These are phyloP conservation scores for Drosophila hamatofila DNA, from an alignment of 2,888 invertebrate species.

Conservation along the genomic window DNA sequence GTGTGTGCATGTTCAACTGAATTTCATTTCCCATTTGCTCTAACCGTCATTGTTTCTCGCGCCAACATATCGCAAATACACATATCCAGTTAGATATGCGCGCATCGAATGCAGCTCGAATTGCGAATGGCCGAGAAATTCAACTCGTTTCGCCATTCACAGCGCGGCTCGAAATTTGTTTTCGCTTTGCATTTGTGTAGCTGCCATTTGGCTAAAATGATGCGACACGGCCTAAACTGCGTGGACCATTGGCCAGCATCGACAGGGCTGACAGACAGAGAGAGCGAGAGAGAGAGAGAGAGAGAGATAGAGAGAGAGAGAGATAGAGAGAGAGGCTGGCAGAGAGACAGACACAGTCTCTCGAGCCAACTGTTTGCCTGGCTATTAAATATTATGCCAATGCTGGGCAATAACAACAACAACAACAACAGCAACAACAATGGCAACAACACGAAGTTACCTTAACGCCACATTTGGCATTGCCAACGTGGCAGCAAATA, in stretches of 20 bases:
- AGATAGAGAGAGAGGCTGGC: neutral
- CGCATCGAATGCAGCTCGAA: conserved; percentile 5
- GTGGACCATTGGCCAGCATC: conserved; percentile 27
- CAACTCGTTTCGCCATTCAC: conserved; percentile 17
- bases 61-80: conserved; percentile 31
- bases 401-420: conserved; percentile 38
- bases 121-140: conserved; percentile 24
- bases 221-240: conserved; percentile 63
- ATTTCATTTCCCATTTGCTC: conserved; percentile 69
- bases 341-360: neutral
- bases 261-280: neutral
- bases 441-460: conserved; percentile 25
- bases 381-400: conserved; percentile 71
- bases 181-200: conserved; percentile 36
- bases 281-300: neutral
- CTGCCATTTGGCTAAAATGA: conserved; percentile 61
- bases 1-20: conserved; percentile 56
- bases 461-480: conserved; percentile 35
- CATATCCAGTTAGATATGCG: conserved; percentile 5
- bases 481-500: conserved; percentile 55
- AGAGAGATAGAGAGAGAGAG: neutral
- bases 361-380: conserved; percentile 47
- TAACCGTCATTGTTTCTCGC: conserved; percentile 54
- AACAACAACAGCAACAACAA: conserved; percentile 34
- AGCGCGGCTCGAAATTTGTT: conserved; percentile 51